Base-by-base conservation (phyloP, 2,113 vertebrate genomes). In the Megaleporinus macrocephalus region DNA sequence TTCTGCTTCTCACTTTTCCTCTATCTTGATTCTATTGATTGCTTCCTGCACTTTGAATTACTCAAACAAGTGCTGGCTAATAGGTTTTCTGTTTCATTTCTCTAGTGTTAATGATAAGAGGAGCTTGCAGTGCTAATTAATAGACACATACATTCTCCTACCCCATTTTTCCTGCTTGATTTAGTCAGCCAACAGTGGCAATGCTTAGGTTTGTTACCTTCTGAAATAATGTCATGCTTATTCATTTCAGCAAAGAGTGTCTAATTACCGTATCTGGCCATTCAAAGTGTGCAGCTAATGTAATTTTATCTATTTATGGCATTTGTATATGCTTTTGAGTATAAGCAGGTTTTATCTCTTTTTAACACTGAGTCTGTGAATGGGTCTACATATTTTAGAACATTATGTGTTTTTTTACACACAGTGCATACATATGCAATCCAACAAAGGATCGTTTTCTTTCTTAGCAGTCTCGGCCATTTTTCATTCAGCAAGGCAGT, bases 41-140 rank as follows among this genome's bases (percentile, higher is more conserved):
- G 83, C 81, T 85, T 89, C 61, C 82, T 85, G 81, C 85, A 82
- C 80, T 87, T 85, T 74, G 76, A 79, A 30, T 84, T 84, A 78
- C 87, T 92, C 83, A 91, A 86, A 91, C 86, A 87, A 92, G 93
- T 90, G 87, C 76, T 80, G 87, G 84, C 88, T 92, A 92, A 93
- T 92, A 89, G 89, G 78, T 90, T 93, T 90, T 91, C 88, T 89
- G 87, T 92, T 93, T 92, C 86, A 92, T 92, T 93, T 91, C 85
- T 84, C 77, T 73, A 66, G 78, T 82, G 78, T 88, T 83, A 84
- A 73, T 85, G 89, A 91, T 88, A 91, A 90, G 83, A 85, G 90
- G 87, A 88, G 89, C 88, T 89, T 90, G 81, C 49, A 57, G 1
- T 68, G 22, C 22, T 91, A 93, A 92, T 92, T 92, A 93, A 92